Evolutionary conservation across 2,113 vertebrate species (phyloP).

Genomic region (Melospiza georgiana): DNA sequence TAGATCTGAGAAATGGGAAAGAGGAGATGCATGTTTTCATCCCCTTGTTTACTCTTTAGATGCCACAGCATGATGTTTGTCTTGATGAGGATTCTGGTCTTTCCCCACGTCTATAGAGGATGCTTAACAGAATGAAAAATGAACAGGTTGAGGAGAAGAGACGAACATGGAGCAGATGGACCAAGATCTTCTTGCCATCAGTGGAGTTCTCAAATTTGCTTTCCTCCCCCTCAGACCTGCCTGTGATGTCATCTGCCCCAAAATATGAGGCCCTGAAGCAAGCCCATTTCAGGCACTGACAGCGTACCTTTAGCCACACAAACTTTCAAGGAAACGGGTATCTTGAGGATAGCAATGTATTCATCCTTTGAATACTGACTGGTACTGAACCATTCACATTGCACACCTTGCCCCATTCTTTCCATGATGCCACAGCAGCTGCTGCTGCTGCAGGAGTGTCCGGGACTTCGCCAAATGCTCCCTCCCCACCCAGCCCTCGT

Average conservation of each 20-base stretch:
- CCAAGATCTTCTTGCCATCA: neutral
- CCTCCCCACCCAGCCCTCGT: fast-evolving
- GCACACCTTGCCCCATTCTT: neutral
- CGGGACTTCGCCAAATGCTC: fast-evolving
- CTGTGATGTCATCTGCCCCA: neutral
- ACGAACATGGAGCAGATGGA: neutral
- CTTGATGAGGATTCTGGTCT: neutral
- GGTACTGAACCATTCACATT: fast-evolving
- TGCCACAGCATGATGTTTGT: neutral
- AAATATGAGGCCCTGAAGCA: neutral
- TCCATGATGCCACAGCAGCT: neutral
- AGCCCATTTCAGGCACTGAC: neutral
- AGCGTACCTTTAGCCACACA: neutral
- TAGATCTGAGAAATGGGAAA: neutral
- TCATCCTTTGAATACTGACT: neutral
- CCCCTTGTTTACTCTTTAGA: neutral
- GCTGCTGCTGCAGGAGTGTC: neutral
- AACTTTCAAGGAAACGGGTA: neutral
- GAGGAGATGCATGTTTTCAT: neutral
- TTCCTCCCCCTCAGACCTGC: neutral
- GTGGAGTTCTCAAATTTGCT: neutral
- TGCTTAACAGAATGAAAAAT: neutral
- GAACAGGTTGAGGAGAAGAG: neutral
- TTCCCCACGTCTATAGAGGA: neutral
- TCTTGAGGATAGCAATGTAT: neutral